phyloP scores from a whole-genome alignment of 2,113 vertebrate genomes.

The Peromyscus leucopus region DNA sequence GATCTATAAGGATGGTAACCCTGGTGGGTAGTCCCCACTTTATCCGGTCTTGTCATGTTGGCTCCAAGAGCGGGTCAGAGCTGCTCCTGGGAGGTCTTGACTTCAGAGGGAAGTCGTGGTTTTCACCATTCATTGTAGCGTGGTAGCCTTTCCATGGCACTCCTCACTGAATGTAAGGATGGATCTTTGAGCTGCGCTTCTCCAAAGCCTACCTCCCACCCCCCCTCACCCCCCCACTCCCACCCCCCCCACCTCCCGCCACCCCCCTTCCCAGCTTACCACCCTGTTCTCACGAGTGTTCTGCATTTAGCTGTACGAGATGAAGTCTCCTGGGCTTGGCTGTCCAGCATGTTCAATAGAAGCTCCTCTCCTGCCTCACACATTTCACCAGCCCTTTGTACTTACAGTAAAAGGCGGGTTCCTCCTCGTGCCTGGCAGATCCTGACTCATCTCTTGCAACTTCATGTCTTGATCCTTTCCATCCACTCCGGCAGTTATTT shows the following conservation, averaged over 20 bases:
- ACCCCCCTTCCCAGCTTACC: no score
- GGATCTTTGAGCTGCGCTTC: background rate
- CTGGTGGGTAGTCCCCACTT: background rate
- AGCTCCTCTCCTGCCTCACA: background rate
- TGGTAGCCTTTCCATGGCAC: background rate
- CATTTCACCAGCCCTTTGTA: slow-evolving; percentile 11
- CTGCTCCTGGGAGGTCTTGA: background rate
- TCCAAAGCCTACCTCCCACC: no score
- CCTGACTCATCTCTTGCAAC: background rate
- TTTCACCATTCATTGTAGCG: background rate
- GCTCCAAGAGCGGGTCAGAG: background rate
- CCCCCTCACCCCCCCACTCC: no score
- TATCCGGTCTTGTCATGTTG: background rate
- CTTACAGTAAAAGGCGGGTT: background rate
- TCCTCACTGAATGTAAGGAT: background rate
- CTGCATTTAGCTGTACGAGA: background rate
- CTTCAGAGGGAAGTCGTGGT: background rate
- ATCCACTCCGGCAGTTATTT: slow-evolving; percentile 33
- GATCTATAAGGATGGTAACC: background rate
- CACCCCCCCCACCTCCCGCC: fast-evolving
- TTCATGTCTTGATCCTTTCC: slow-evolving; percentile 20
- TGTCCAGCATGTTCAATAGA: background rate
- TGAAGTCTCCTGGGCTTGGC: background rate
- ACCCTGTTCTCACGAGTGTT: fast-evolving
- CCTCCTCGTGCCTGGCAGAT: background rate